Evolutionary conservation across 2,113 vertebrate species (phyloP).

Genomic region (Mesocricetus auratus): DNA sequence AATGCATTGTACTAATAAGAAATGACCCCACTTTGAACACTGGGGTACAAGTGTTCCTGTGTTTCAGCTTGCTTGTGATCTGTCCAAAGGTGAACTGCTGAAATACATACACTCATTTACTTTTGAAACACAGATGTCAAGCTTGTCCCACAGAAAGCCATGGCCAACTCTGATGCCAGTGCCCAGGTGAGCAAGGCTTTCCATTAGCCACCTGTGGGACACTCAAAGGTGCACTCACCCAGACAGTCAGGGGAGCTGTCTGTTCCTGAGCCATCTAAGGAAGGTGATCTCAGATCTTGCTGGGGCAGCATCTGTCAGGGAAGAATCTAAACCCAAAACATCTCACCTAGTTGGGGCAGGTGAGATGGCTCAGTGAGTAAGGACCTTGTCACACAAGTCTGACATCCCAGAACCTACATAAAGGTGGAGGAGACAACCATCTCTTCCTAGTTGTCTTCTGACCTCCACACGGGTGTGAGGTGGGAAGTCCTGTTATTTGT

Average conservation of each 20-base stretch:
- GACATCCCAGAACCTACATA: not conserved
- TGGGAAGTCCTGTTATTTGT: too few relatives aligned
- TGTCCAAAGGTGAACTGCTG: not conserved
- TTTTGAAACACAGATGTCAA: not conserved
- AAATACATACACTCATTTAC: not conserved
- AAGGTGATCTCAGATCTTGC: rapidly evolving
- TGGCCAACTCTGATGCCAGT: not conserved
- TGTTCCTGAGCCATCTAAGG: not conserved
- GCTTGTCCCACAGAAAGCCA: not conserved
- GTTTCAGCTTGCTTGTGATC: not conserved
- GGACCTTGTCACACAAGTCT: not conserved
- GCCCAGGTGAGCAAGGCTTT: not conserved
- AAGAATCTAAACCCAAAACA: not conserved
- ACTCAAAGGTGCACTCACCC: not conserved
- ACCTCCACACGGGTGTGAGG: too few relatives aligned
- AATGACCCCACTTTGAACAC: not conserved
- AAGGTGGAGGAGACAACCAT: not conserved
- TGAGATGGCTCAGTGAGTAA: not conserved
- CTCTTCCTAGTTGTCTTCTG: not conserved
- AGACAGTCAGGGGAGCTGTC: not conserved
- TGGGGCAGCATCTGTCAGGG: not conserved
- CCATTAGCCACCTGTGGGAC: not conserved
- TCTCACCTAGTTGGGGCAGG: not conserved
- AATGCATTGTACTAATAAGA: not conserved
- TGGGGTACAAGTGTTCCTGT: not conserved